Evolutionary conservation across 2,113 vertebrate genomes (phyloP).

Genomic region (Menidia beryllina): DNA sequence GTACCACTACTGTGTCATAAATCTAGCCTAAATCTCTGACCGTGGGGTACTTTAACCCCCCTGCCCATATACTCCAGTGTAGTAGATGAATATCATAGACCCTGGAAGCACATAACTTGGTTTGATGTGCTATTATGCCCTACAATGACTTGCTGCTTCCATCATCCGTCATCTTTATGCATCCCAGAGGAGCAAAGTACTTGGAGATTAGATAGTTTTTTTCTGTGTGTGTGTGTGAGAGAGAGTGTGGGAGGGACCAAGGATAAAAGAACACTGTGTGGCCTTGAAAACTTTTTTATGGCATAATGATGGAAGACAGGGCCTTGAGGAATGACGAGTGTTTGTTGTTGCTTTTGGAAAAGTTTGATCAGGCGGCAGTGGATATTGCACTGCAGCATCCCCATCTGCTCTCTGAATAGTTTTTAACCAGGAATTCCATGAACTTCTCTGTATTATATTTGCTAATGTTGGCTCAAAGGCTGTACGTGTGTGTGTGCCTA

Average conservation of each 20-base stretch:
- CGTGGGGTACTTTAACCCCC: conserved; percentile 5
- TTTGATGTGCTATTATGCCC: conserved; percentile 63
- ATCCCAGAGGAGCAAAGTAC: conserved; percentile 38
- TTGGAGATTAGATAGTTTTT: conserved; percentile 54
- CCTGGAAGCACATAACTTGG: conserved; percentile 47
- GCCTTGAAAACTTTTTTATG: conserved; percentile 74
- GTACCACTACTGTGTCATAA: conserved; percentile 41
- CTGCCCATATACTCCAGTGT: conserved; percentile 19
- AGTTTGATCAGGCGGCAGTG: conserved; percentile 25
- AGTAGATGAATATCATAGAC: conserved; percentile 61
- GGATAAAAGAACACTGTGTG: conserved; percentile 32
- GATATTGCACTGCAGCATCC: conserved; percentile 3
- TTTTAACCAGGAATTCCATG: neutral
- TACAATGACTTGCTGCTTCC: conserved; percentile 43
- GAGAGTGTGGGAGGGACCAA: conserved; percentile 21
- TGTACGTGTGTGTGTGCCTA: conserved; percentile 18
- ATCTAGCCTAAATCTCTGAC: conserved; percentile 38
- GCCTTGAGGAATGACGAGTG: conserved; percentile 58
- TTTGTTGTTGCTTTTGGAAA: conserved; percentile 21
- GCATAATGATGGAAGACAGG: conserved; percentile 53
- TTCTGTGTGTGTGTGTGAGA: conserved; percentile 21
- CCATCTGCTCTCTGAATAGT: neutral
- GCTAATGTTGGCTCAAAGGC: neutral
- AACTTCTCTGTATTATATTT: neutral
- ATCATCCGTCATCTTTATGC: conserved; percentile 76